phyloP scores from a whole-genome alignment of 2,113 vertebrate species.

The Emberiza fucata region DNA sequence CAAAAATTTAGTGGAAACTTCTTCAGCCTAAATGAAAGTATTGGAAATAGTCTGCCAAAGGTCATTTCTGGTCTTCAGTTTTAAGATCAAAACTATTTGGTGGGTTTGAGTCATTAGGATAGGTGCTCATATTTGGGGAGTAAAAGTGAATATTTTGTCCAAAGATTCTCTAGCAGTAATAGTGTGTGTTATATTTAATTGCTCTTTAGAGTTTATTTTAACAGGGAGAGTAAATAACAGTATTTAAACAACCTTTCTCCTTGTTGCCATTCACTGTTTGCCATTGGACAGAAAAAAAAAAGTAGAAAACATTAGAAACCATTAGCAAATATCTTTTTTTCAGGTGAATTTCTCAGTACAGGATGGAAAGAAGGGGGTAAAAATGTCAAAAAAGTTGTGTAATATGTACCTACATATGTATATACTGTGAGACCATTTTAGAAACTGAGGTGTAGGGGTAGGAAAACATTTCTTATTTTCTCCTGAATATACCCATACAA shows the following conservation, averaged over 20 bases:
- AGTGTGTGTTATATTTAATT: neutral
- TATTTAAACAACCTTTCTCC: neutral
- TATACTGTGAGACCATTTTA: neutral
- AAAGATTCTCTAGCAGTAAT: neutral
- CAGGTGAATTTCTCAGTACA: neutral
- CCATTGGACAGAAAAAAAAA: neutral
- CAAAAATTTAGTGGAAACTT: neutral
- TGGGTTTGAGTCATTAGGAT: neutral
- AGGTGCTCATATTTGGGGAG: neutral
- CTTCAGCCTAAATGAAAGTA: neutral
- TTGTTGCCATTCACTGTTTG: neutral
- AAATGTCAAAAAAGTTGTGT: neutral
- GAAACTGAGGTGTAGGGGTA: neutral
- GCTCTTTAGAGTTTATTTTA: neutral
- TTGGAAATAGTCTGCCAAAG: neutral
- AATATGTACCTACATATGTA: rapidly evolving
- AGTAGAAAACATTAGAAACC: neutral
- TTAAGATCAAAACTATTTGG: neutral
- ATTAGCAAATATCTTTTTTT: neutral
- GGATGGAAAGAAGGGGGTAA: neutral
- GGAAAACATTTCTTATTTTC: neutral
- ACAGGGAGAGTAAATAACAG: neutral
- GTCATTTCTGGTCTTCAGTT: neutral
- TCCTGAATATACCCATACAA: neutral
- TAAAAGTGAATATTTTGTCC: neutral